Percentiles rank a stretch among this genome's conserved stretches.
Conservation (phyloP, 2,797 vertebrate genomes). For the Acanthiza pusilla region DNA sequence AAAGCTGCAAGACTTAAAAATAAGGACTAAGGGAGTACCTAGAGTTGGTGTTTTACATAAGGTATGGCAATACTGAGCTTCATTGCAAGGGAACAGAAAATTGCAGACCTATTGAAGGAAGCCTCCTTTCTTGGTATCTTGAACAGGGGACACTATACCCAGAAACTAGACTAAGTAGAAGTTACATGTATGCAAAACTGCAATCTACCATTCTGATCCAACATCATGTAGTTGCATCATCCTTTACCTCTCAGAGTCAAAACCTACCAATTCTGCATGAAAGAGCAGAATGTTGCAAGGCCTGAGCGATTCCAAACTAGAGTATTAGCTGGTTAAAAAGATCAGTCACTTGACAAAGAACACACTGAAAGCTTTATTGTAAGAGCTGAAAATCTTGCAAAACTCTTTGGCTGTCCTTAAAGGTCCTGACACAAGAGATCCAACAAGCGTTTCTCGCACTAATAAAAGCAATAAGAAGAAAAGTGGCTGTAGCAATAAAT, state of each 20-base stretch:
- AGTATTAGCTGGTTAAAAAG: background rate
- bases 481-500: background rate
- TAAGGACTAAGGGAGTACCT: background rate
- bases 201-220: background rate
- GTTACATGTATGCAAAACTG: background rate
- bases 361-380: background rate
- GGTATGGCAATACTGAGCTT: background rate
- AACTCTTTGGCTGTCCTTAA: background rate
- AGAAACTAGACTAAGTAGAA: background rate
- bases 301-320: background rate
- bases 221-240: rapidly evolving
- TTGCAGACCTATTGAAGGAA: background rate
- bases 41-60: background rate
- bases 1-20: background rate
- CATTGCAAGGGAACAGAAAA: background rate
- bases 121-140: background rate
- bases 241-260: background rate
- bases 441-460: background rate
- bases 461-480: background rate
- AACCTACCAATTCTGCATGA: background rate
- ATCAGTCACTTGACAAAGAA: background rate
- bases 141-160: background rate
- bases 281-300: background rate
- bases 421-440: background rate
- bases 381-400: background rate